phyloP scores from a whole-genome alignment of 2,113 vertebrate genomes.

The Guaruba guarouba region DNA sequence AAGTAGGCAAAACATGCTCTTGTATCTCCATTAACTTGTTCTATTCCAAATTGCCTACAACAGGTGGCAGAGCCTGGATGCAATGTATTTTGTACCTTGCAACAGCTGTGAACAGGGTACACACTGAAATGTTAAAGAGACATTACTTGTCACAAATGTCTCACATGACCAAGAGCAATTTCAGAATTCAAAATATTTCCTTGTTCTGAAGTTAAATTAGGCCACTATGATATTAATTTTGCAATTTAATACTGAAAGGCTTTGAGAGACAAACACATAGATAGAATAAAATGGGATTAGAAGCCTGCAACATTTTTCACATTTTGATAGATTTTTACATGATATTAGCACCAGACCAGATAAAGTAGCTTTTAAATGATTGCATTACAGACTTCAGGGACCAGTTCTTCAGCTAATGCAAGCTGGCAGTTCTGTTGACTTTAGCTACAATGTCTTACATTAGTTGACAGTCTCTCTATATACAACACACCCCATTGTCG shows the following conservation, averaged over 20 bases:
- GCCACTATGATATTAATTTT: constrained; percentile 60
- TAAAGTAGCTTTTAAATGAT: background rate
- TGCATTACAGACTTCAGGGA: background rate
- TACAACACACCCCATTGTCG: background rate
- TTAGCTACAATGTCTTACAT: background rate
- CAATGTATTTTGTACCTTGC: constrained; percentile 68
- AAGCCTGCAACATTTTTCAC: background rate
- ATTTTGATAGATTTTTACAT: background rate
- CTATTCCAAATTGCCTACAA: constrained; percentile 65
- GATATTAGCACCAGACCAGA: background rate
- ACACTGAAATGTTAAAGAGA: constrained; percentile 61
- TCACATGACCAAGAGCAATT: constrained; percentile 60
- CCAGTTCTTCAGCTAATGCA: background rate
- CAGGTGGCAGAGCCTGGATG: constrained; percentile 67
- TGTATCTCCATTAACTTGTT: constrained; percentile 45
- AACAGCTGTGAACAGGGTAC: constrained; percentile 68
- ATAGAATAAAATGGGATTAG: background rate
- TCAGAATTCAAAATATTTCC: constrained; percentile 78
- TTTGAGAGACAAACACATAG: background rate
- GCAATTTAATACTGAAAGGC: constrained; percentile 63
- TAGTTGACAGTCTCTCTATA: background rate
- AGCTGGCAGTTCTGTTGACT: background rate
- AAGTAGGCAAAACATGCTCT: constrained; percentile 22
- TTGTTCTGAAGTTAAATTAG: constrained; percentile 71
- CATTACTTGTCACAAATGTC: constrained; percentile 37